phyloP scores from a whole-genome alignment of 1,140 invertebrate species.

The Vanessa tameamea region DNA sequence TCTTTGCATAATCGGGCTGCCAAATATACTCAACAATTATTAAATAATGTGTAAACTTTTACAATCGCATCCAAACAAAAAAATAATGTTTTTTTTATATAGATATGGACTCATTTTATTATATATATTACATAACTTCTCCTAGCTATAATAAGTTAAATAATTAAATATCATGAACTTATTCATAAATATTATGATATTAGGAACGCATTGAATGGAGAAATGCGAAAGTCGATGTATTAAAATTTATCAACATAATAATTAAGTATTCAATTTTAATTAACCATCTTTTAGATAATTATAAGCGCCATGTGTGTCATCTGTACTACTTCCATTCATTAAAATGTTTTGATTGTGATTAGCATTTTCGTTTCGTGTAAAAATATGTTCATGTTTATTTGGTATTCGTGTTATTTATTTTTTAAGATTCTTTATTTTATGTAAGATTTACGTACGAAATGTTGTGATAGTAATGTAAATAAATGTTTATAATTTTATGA shows the following conservation, averaged over 20 bases:
- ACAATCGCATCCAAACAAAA: no score
- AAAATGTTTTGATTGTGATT: slow-evolving; percentile 2
- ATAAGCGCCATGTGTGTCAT: neutral
- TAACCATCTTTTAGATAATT: neutral
- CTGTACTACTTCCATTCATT: neutral
- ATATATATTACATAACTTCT: no score
- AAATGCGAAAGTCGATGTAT: no score
- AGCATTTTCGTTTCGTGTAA: slow-evolving; percentile 12
- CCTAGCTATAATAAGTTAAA: no score
- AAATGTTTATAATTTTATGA: slow-evolving; percentile 47
- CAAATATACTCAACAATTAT: neutral
- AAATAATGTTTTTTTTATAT: no score
- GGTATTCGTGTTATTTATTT: slow-evolving; percentile 64
- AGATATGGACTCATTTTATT: no score
- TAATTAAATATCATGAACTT: no score
- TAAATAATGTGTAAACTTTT: no score
- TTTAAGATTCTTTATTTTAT: slow-evolving; percentile 62
- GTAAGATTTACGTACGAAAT: slow-evolving; percentile 42
- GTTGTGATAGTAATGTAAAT: slow-evolving; percentile 75
- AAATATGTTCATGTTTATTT: slow-evolving; percentile 55
- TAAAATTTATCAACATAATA: no score
- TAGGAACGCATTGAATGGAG: no score
- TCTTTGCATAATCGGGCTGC: neutral
- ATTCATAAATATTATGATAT: no score
- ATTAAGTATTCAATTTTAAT: neutral